These are phyloP conservation scores for Xiphorhynchus elegans DNA, from an alignment of 2,113 vertebrate species.

Conservation along the genomic window DNA sequence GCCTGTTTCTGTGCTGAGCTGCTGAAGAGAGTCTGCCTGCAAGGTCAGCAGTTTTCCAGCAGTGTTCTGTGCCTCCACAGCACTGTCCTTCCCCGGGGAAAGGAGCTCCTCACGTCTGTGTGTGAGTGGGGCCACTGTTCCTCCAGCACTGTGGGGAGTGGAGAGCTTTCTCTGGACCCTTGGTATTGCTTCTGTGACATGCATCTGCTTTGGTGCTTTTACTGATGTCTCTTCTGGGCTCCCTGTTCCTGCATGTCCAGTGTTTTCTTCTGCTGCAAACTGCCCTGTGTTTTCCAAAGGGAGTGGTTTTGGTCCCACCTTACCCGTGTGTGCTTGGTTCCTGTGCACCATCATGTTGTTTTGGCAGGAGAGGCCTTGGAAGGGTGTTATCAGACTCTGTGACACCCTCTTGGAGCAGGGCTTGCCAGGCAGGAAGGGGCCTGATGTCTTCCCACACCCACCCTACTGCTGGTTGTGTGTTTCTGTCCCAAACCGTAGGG, in stretches of 20 bases:
- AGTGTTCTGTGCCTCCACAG: neutral
- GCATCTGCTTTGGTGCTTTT: neutral
- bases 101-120: neutral
- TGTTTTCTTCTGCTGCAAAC: neutral
- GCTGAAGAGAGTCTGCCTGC: neutral
- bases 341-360: neutral
- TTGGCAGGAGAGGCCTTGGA: neutral
- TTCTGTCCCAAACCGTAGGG: neutral
- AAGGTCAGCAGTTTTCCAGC: slow-evolving; percentile 34
- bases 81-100: neutral
- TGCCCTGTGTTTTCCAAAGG: neutral
- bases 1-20: neutral
- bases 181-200: neutral
- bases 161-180: neutral
- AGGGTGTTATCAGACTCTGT: neutral
- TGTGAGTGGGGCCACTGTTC: neutral
- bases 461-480: neutral
- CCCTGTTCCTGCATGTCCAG: neutral
- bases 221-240: neutral
- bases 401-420: neutral
- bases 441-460: neutral
- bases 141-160: rapidly evolving
- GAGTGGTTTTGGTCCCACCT: neutral
- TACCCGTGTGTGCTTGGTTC: neutral
- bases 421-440: neutral